phyloP scores from a whole-genome alignment of 1,140 invertebrate species.

The Spodoptera litura region DNA sequence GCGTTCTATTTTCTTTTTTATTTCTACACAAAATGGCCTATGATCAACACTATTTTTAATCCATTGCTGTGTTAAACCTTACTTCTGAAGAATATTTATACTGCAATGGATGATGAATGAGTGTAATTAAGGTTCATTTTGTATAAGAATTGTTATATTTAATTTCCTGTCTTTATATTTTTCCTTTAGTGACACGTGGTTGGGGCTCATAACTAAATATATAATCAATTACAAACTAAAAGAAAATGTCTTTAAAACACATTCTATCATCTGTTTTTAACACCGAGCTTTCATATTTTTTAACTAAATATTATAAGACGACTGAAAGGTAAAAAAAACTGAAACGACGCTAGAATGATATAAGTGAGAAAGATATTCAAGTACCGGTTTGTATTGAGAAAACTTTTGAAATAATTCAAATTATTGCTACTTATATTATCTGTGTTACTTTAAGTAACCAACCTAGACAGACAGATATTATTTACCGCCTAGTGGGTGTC shows the following conservation, averaged over 20 bases:
- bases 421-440: no score
- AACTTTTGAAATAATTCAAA: no score
- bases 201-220: slow-evolving; percentile 5
- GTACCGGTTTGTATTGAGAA: no score
- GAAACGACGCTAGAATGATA: not conserved
- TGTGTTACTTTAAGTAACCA: no score
- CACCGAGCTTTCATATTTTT: no score
- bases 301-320: not conserved
- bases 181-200: slow-evolving; percentile 21
- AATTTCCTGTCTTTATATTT: not conserved
- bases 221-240: not conserved
- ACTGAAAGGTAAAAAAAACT: no score
- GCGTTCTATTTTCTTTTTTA: slow-evolving; percentile 51
- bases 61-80: not conserved
- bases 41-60: not conserved
- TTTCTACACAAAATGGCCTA: slow-evolving; percentile 10
- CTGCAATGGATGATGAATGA: not conserved
- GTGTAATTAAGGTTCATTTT: no score
- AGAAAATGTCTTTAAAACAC: no score
- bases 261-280: no score
- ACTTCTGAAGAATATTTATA: not conserved
- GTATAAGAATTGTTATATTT: no score
- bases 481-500: not conserved
- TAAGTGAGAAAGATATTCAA: no score
- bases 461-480: not conserved